These are phyloP conservation scores for Apamea epomidion DNA, from an alignment of 2,888 invertebrate species.

Conservation along the genomic window DNA sequence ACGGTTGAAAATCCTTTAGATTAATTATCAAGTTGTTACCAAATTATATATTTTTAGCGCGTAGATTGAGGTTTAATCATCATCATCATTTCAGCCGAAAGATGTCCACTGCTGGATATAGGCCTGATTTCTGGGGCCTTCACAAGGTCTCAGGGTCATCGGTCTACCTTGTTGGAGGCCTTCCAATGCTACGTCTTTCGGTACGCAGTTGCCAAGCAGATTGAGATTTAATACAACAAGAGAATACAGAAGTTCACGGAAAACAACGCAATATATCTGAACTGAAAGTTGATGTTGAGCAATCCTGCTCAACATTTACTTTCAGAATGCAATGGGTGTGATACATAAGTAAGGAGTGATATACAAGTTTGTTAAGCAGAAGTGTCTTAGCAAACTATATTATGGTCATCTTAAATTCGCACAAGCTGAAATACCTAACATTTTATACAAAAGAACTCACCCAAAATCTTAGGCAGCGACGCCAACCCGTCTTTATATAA, in stretches of 20 bases:
- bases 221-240: not conserved
- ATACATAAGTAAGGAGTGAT: not conserved
- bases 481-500: constrained; percentile 96
- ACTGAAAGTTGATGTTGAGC: too few relatives aligned
- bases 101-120: too few relatives aligned
- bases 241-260: too few relatives aligned
- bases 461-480: constrained; percentile 95
- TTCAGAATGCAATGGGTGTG: not conserved
- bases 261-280: not conserved
- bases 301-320: not conserved
- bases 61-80: not conserved
- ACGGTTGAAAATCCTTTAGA: constrained; percentile 18
- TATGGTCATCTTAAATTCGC: too few relatives aligned
- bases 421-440: not conserved
- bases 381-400: not conserved
- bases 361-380: not conserved
- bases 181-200: too few relatives aligned
- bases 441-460: constrained; percentile 80
- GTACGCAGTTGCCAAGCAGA: too few relatives aligned
- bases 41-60: not conserved
- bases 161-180: too few relatives aligned
- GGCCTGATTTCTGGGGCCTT: too few relatives aligned
- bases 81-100: too few relatives aligned
- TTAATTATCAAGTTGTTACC: not conserved
- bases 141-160: too few relatives aligned